Base-by-base conservation (phyloP, 2,113 vertebrate genomes). In the Sapayoa aenigma region DNA sequence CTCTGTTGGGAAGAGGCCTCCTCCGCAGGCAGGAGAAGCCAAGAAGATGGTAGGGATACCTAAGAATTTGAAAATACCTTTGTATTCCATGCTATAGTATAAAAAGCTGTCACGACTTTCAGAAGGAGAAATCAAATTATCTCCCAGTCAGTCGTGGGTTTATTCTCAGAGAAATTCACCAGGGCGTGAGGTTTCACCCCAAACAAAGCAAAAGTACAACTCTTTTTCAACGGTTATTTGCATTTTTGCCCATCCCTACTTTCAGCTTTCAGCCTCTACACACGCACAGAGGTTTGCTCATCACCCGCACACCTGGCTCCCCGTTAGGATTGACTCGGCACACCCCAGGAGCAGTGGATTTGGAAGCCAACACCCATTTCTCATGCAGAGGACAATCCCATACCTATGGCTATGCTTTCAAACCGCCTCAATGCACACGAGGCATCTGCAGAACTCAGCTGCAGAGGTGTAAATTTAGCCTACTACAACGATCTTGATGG, bases 381-480 rank as follows among this genome's bases (percentile, higher is more conserved):
- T 92, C 86, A 90, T 72, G 86, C 69, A 78, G 47, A 91, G 84
- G 89, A 81, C 91, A 93, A 95, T 92, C 95, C 86, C 96, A 96
- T 91, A 96, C 91, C 94, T 72, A 94, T 94, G 91, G 96, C 93
- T 96, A 95, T 65, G 69, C 44, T 94, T 97, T 94, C 89, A 92
- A 93, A 72, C 76, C 23, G 17, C 12, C 46, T 53, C 42, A 90
- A 71, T 22, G 62, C 44, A 47, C 42, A 67, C 0, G 1, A 41
- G 39, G 55, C 22, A 55, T 23, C 47, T 1, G 2, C 79, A 67
- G 79, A 74, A 25, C 59, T 39, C 41, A 9, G 72, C 15, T 50
- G 21, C 42, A 77, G 49, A 93, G 35, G 23, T 80, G 14, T 39
- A 84, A 80, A 77, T 77, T 89, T 62, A 90, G 50, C 46, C 50